Conservation (phyloP, 2,113 vertebrate genomes). For the Cephalopterus ornatus region DNA sequence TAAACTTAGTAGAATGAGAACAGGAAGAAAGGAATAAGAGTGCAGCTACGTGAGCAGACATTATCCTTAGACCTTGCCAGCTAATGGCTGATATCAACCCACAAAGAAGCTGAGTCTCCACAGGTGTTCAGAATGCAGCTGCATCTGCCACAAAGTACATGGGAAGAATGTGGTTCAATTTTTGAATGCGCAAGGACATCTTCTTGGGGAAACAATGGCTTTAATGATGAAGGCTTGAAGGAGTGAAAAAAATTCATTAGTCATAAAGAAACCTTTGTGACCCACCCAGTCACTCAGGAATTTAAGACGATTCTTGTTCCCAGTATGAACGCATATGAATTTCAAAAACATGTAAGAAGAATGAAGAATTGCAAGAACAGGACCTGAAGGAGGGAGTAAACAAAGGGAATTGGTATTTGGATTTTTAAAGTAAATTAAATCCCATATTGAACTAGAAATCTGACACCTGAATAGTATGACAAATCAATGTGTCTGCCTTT, state of each 20-base stretch:
- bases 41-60: neutral
- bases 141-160: neutral
- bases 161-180: neutral
- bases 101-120: neutral
- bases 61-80: neutral
- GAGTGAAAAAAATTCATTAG: conserved; percentile 15
- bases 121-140: neutral
- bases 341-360: neutral
- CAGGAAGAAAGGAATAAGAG: neutral
- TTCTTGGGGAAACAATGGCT: neutral
- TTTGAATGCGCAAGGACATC: neutral
- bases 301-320: neutral
- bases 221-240: neutral
- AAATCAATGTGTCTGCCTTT: neutral
- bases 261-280: conserved; percentile 21
- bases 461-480: neutral
- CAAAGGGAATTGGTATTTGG: neutral
- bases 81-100: neutral
- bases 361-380: neutral
- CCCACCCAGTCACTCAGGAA: conserved; percentile 26
- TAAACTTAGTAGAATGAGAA: neutral
- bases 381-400: neutral
- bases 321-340: neutral
- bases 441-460: neutral
- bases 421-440: neutral